Conservation (phyloP, 2,797 vertebrate genomes). For the Molothrus aeneus region DNA sequence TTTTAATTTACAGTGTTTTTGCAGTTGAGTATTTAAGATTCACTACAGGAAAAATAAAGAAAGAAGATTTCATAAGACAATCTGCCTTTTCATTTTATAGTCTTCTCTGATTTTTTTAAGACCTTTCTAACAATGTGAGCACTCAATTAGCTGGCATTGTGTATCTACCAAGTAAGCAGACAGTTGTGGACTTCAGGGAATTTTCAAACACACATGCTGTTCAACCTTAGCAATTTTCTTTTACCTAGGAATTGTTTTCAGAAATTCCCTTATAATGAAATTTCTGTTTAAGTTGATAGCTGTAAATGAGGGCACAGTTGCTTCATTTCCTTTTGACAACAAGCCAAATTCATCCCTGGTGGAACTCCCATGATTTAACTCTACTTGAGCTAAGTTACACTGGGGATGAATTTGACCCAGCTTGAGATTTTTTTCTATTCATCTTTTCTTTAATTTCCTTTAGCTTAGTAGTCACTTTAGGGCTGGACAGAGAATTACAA, state of each 20-base stretch:
- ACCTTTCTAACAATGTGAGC: not conserved
- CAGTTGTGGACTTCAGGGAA: slow-evolving; percentile 48
- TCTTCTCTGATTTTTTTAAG: slow-evolving; percentile 31
- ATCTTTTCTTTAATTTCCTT: slow-evolving; percentile 71
- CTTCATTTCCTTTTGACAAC: slow-evolving; percentile 73
- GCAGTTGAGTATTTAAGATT: not conserved
- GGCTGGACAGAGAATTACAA: slow-evolving; percentile 61
- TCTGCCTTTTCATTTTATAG: slow-evolving; percentile 6
- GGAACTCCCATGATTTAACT: slow-evolving; percentile 65
- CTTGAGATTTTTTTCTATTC: slow-evolving; percentile 53
- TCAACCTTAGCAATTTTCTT: slow-evolving; percentile 63
- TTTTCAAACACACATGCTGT: slow-evolving; percentile 39
- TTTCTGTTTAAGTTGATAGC: slow-evolving; percentile 68
- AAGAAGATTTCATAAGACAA: not conserved
- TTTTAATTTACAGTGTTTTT: not conserved
- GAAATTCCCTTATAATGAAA: slow-evolving; percentile 70
- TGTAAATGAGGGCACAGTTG: slow-evolving; percentile 68
- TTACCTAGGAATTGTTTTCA: slow-evolving; percentile 68
- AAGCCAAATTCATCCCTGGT: slow-evolving; percentile 69
- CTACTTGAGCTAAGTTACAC: slow-evolving; percentile 58
- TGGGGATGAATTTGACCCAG: slow-evolving; percentile 64
- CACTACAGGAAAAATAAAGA: not conserved
- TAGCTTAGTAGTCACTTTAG: slow-evolving; percentile 61
- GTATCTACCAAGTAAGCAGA: slow-evolving; percentile 43
- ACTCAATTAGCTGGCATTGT: slow-evolving; percentile 22